Evolutionary conservation across 2,888 invertebrate genomes (phyloP), one percentile per base, ranked within the genome.

Genomic region (Gnatocerus cornutus): DNA sequence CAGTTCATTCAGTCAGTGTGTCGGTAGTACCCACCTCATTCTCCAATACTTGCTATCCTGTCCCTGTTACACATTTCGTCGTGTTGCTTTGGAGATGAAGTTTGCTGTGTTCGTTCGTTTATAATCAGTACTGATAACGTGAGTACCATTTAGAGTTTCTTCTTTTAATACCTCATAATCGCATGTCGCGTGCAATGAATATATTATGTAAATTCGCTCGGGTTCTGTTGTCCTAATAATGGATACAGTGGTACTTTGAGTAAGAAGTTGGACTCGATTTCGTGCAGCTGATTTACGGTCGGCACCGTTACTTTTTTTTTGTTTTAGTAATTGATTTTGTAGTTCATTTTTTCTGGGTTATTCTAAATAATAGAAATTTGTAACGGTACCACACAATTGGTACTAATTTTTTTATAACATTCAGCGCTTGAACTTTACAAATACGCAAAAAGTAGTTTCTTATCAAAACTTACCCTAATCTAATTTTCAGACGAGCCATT

Each of bases 1-100:
- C 65, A 72, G 78, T 79, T 83, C 80, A 82, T 76, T 83, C 82
- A 82, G 84, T 84, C 82, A 84, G 82, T 84, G 82, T 82, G 83
- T 82, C 84, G 82, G 78, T 77, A 75, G 78, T 77, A 74, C 76
- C 73, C 74, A 73, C 77, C 78, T 72, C 67, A 68, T 63, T 73
- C 74, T 73, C 21, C 61, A 59, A 63, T 69, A 66, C 63, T 61
- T 48, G 56, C 46, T 46, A 56, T 65, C 50, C 62, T 50, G 67
- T 41, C 59, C 65, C 66, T 66, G 58, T 58, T 63, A 63, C 63
- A 63, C 63, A 63, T 63, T 58, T 66, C 65, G 69, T 69, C 45
- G 45, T 58, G 59, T 64, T 59, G 62, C 61, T 68, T 14, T 29
- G 53, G 37, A 53, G 16, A 55, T 64, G 64, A 64, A 39, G 55